Conservation (phyloP, 1,140 invertebrate genomes). For the Drosophila yakuba region DNA sequence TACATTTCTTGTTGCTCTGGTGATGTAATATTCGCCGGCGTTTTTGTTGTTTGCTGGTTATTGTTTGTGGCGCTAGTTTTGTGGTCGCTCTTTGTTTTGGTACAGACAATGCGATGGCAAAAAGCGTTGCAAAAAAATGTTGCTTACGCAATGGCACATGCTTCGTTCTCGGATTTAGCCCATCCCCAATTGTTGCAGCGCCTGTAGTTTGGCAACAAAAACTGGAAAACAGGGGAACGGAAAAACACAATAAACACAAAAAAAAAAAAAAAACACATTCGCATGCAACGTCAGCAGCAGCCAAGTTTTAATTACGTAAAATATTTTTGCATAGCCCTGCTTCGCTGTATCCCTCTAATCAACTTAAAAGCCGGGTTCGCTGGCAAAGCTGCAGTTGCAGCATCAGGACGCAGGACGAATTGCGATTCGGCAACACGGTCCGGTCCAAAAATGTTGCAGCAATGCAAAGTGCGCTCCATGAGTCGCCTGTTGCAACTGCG, state of each 20-base stretch:
- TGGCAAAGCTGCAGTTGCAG: conserved; percentile 14
- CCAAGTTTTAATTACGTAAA: conserved; percentile 82
- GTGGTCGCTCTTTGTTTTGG: conserved; percentile 71
- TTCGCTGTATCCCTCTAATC: conserved; percentile 59
- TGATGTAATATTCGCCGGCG: conserved; percentile 37
- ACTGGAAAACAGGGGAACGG: too few species aligned
- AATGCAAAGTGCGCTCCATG: conserved; percentile 19
- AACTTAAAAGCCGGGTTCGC: conserved; percentile 64
- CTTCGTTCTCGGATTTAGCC: conserved; percentile 2
- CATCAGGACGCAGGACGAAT: conserved; percentile 34
- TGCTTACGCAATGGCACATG: conserved; percentile 34
- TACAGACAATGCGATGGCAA: conserved; percentile 61
- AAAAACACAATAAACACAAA: background rate
- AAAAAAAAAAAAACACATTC: conserved; percentile 30
- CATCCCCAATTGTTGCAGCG: conserved; percentile 14
- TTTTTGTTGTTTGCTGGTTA: conserved; percentile 34
- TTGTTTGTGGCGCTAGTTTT: conserved; percentile 74
- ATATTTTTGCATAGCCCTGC: conserved; percentile 66
- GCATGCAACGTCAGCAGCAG: conserved; percentile 49
- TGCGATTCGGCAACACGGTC: conserved; percentile 64
- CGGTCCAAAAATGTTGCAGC: conserved; percentile 53
- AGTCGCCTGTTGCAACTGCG: conserved; percentile 32
- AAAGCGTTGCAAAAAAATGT: conserved; percentile 41
- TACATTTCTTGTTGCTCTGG: conserved; percentile 31
- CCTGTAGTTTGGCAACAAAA: conserved; percentile 14